phyloP scores from a whole-genome alignment of 2,797 vertebrate genomes.

The Limnodromus scolopaceus region DNA sequence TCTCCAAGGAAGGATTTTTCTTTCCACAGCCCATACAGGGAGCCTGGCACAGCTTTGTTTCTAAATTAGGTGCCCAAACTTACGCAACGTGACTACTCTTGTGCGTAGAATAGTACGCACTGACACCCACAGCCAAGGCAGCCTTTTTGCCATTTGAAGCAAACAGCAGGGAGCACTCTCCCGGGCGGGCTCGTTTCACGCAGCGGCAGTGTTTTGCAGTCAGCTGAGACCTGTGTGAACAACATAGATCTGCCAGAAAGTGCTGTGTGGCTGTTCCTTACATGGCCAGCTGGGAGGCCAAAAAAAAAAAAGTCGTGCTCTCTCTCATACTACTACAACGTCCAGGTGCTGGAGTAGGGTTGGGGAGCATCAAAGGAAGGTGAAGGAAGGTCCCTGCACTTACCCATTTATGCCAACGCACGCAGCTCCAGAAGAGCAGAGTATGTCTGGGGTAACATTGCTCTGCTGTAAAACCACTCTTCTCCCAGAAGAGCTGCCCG shows the following conservation, averaged over 20 bases:
- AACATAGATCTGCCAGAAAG: not conserved
- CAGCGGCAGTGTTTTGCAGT: not conserved
- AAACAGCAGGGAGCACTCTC: not conserved
- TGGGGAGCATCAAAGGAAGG: not conserved
- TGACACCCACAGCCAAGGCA: not conserved
- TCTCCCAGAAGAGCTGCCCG: not conserved
- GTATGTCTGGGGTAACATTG: not conserved
- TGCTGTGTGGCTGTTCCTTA: not conserved
- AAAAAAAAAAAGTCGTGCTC: not conserved
- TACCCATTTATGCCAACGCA: not conserved
- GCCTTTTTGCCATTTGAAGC: not conserved
- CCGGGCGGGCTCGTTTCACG: not conserved
- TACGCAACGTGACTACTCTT: accelerated
- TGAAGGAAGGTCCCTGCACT: not conserved
- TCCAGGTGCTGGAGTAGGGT: not conserved
- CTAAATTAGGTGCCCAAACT: not conserved
- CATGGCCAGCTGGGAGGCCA: not conserved
- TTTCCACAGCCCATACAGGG: not conserved
- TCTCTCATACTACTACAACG: not conserved
- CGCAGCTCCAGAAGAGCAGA: not conserved
- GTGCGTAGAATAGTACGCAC: not conserved
- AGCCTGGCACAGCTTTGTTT: not conserved
- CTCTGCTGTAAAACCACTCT: not conserved
- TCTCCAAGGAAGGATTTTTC: not conserved
- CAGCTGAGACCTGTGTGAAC: not conserved